phyloP scores from a whole-genome alignment of 2,797 vertebrate genomes.

The Siniperca obscura region DNA sequence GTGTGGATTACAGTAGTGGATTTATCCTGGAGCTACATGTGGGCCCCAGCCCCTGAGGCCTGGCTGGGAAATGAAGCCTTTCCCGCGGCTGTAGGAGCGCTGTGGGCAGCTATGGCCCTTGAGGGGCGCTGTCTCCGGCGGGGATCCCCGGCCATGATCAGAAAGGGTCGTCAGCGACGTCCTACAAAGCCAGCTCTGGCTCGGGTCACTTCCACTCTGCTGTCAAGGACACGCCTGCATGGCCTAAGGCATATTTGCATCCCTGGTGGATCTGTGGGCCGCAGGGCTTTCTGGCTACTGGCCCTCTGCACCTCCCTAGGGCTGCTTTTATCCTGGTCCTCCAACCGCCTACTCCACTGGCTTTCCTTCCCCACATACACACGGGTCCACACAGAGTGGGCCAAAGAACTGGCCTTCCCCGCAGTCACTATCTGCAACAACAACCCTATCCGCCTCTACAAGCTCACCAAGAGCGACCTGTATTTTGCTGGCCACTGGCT shows the following conservation, averaged over 20 bases:
- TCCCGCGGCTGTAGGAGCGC: slow-evolving; percentile 80
- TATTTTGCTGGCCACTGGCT: slow-evolving; percentile 98
- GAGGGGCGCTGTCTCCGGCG: slow-evolving; percentile 81
- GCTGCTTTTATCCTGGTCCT: slow-evolving; percentile 95
- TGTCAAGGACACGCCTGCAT: slow-evolving; percentile 91
- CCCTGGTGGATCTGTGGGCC: slow-evolving; percentile 85
- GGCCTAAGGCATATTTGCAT: slow-evolving; percentile 92
- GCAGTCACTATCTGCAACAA: slow-evolving; percentile 99
- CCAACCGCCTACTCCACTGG: slow-evolving; percentile 95
- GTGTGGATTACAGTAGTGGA: slow-evolving; percentile 80
- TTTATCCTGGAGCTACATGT: slow-evolving; percentile 87
- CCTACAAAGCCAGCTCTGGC: slow-evolving; percentile 61
- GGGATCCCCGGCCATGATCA: slow-evolving; percentile 80
- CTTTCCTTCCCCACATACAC: slow-evolving; percentile 96
- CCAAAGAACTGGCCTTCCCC: slow-evolving; percentile 94
- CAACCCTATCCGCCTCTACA: slow-evolving; percentile 95
- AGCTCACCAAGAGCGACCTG: slow-evolving; percentile 96
- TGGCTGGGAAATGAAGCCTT: slow-evolving; percentile 87
- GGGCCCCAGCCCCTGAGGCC: slow-evolving; percentile 82
- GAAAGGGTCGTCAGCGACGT: slow-evolving; percentile 74
- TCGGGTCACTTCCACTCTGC: slow-evolving; percentile 75
- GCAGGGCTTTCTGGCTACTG: slow-evolving; percentile 93
- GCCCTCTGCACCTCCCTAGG: slow-evolving; percentile 94
- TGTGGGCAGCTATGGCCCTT: slow-evolving; percentile 87
- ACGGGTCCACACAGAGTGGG: slow-evolving; percentile 94